Conservation (phyloP, 2,888 invertebrate species). For the Mythimna pallens region DNA sequence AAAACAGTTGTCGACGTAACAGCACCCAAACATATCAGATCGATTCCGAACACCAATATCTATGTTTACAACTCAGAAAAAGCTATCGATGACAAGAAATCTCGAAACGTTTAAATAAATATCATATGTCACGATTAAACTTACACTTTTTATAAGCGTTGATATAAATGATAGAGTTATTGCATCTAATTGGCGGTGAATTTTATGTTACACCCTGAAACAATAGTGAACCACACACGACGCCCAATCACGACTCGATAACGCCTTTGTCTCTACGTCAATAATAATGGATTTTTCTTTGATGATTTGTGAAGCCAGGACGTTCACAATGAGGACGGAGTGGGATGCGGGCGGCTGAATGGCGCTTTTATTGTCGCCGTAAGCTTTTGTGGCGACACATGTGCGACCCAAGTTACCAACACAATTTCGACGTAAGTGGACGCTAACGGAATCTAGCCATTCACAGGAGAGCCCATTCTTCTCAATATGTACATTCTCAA, state of each 20-base stretch:
- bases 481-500: slow-evolving; percentile 21
- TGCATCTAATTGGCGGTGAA: slow-evolving; percentile 77
- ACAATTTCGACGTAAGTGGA: slow-evolving; percentile 54
- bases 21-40: slow-evolving; percentile 67
- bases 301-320: slow-evolving; percentile 89
- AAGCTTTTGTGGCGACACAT: slow-evolving; percentile 81
- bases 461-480: slow-evolving; percentile 43
- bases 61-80: slow-evolving; percentile 65
- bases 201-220: slow-evolving; percentile 68
- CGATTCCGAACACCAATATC: slow-evolving; percentile 62
- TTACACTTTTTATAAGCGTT: slow-evolving; percentile 54
- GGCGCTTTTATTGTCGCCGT: slow-evolving; percentile 79
- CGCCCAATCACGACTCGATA: slow-evolving; percentile 81
- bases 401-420: slow-evolving; percentile 64
- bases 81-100: slow-evolving; percentile 55
- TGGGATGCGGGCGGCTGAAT: slow-evolving; percentile 89
- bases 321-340: slow-evolving; percentile 83
- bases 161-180: slow-evolving; percentile 77
- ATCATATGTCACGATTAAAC: slow-evolving; percentile 61
- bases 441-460: slow-evolving; percentile 57
- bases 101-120: slow-evolving; percentile 59
- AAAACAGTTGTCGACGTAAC: slow-evolving; percentile 54
- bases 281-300: slow-evolving; percentile 80
- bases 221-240: slow-evolving; percentile 85
- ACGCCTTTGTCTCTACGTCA: slow-evolving; percentile 86